phyloP scores from a whole-genome alignment of 2,113 vertebrate species.

The Tonatia bakeri region DNA sequence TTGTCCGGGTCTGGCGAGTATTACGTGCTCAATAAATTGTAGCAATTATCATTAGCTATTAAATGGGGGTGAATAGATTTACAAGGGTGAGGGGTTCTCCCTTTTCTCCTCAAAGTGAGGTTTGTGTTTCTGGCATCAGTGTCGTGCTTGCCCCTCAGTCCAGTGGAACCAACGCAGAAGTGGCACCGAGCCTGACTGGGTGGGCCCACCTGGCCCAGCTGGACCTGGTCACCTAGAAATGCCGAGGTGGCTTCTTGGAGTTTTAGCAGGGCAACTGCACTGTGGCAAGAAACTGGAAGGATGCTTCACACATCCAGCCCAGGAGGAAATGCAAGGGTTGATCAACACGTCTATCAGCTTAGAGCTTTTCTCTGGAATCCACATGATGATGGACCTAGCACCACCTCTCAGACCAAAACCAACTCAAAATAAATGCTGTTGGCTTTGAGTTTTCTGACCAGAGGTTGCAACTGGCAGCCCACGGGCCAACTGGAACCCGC shows the following conservation, averaged over 20 bases:
- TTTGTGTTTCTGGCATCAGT: not conserved
- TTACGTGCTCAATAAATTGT: not conserved
- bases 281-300: not conserved
- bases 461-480: not conserved
- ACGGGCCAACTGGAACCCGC: not conserved
- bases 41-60: not conserved
- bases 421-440: not conserved
- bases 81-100: too few species aligned
- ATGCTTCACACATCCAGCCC: not conserved
- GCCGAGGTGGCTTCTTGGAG: not conserved
- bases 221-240: not conserved
- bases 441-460: not conserved
- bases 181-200: not conserved
- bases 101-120: not conserved
- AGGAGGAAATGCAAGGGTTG: not conserved
- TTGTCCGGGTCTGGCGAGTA: not conserved
- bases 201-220: not conserved
- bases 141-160: not conserved
- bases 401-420: not conserved
- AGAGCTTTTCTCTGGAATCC: not conserved
- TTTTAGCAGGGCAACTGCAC: not conserved
- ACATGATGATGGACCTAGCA: accelerated
- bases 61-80: not conserved
- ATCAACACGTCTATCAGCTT: not conserved
- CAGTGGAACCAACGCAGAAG: not conserved